Evolutionary conservation across 2,113 vertebrate genomes (phyloP), one percentile per base, ranked within the genome.

Genomic region (Hucho hucho): DNA sequence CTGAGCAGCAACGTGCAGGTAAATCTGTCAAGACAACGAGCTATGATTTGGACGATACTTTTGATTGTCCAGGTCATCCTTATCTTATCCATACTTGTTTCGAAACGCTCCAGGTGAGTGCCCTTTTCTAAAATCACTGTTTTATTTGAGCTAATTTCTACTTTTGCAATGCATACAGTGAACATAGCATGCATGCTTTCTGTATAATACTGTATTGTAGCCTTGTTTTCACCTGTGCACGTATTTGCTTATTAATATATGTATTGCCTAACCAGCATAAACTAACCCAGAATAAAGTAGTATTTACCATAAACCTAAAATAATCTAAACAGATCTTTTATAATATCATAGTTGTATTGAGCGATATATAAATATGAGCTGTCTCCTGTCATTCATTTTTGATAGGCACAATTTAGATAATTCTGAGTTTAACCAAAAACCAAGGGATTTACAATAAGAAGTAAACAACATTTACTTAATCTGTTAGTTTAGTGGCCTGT

Each of bases 21-120:
- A 47, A 22, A 14, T 25, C 11, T 61, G 29, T 24, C 47, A 68
- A 2, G 20, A 26, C 47, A 22, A 32, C 22, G 28, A 65, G 28
- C 32, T 16, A 92, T 93, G 93, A 88, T 93, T 68, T 92, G 88
- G 89, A 86, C 89, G 24, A 16, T 88, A 1, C 76, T 91, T 3
- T 75, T 93, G 43, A 79, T 92, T 0, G 49, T 86, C 1, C 83
- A 84, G 61, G 85, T 63, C 1, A 26, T 83, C 18, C 74, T 93
- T n/a, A 75, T 93, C 1, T 91, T 83, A 68, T 78, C 89, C 1
- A 63, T 89, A 0, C 70, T 53, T 14, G 49, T 91, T 49, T 89
- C 89, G 1, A 86, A 82, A 58, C 82, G 92, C 11, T 81, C 85
- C 5, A 92, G 93, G 93, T 93, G 66, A 73, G 89, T 74, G 32